phyloP scores from a whole-genome alignment of 2,797 vertebrate species.

The Oreortyx pictus region DNA sequence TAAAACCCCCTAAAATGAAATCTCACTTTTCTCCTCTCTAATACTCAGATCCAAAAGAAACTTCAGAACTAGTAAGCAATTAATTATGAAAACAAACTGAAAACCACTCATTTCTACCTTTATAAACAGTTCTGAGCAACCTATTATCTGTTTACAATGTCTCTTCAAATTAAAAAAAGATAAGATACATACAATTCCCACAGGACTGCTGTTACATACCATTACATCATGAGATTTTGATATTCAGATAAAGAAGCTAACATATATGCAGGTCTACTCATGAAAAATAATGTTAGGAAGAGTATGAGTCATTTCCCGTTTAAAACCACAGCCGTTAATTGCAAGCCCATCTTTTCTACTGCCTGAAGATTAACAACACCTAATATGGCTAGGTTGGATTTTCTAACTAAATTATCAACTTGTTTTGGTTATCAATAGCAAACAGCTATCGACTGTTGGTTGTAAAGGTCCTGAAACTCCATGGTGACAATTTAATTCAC shows the following conservation, averaged over 20 bases:
- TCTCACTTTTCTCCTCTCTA: fast-evolving
- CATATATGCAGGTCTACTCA: neutral
- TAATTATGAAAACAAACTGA: neutral
- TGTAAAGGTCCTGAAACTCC: neutral
- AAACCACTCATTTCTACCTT: neutral
- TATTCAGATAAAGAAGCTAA: neutral
- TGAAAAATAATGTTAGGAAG: neutral
- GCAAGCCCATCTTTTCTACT: neutral
- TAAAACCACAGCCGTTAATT: conserved; percentile 30
- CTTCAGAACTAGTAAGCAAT: neutral
- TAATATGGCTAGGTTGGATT: neutral
- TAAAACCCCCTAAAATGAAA: neutral
- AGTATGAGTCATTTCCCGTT: conserved; percentile 54
- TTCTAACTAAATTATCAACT: conserved; percentile 18
- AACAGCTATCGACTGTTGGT: neutral
- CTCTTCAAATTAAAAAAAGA: neutral
- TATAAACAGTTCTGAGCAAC: neutral
- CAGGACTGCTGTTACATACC: neutral
- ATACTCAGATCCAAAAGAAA: neutral
- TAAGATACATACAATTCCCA: neutral
- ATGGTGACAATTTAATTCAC: neutral
- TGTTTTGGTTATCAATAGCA: neutral
- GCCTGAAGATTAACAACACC: conserved; percentile 11
- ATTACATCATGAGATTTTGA: neutral
- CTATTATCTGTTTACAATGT: neutral